Conservation (phyloP, 2,888 invertebrate species). For the Drosophila mimica region DNA sequence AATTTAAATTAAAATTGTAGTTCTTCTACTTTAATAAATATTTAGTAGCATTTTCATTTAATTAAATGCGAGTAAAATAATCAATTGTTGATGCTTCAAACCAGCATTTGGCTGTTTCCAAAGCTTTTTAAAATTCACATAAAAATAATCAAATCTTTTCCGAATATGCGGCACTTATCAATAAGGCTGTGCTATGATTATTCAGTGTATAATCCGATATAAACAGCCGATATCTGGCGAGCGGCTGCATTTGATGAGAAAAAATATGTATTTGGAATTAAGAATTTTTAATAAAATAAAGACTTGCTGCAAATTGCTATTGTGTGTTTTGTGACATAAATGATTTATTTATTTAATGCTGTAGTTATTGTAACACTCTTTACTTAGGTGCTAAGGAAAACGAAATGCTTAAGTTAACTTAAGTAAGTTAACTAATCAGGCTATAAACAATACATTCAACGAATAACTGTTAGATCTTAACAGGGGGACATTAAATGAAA, state of each 20-base stretch:
- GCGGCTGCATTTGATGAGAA: background rate
- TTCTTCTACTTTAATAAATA: too few relatives aligned
- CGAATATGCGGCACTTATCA: too few relatives aligned
- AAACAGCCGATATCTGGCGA: too few relatives aligned
- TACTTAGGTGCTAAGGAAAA: constrained; percentile 63
- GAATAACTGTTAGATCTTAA: constrained; percentile 18
- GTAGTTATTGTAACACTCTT: constrained; percentile 74
- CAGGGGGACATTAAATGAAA: constrained; percentile 29
- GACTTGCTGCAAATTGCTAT: background rate
- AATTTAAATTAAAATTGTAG: background rate
- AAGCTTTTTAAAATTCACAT: too few relatives aligned
- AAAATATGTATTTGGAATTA: background rate
- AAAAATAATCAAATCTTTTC: too few relatives aligned
- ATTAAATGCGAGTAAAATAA: background rate
- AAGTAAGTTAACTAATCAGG: constrained; percentile 6
- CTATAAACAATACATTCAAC: constrained; percentile 13
- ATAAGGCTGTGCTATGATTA: too few relatives aligned
- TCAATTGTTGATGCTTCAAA: background rate
- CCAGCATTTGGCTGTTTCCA: too few relatives aligned
- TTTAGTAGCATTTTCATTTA: background rate
- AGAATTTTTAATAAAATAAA: background rate
- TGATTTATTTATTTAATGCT: constrained; percentile 58
- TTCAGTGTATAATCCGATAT: too few relatives aligned
- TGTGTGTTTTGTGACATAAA: constrained; percentile 40
- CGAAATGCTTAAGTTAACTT: constrained; percentile 19